Conservation (phyloP, 2,113 vertebrate genomes). For the Syrrhaptes paradoxus region DNA sequence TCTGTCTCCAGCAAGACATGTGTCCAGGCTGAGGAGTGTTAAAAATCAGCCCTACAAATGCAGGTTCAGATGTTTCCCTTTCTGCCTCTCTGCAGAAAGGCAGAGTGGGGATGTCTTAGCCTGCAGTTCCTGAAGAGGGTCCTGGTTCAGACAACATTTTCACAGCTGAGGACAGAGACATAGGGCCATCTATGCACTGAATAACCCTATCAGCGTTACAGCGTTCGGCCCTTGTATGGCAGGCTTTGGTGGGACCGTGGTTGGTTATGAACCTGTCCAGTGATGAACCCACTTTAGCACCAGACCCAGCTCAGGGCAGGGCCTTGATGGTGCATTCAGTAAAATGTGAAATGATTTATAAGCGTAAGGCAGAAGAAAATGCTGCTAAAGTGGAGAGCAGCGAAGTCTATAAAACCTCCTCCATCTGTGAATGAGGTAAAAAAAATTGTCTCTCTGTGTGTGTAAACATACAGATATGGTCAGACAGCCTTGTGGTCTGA, state of each 20-base stretch:
- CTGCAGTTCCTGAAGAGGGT: background rate
- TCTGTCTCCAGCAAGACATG: background rate
- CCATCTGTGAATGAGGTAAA: background rate
- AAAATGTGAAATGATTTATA: background rate
- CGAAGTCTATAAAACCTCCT: background rate
- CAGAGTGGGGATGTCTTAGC: background rate
- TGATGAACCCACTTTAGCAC: background rate
- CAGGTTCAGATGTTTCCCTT: background rate
- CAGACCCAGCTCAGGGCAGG: background rate
- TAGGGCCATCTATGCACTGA: background rate
- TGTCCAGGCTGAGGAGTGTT: rapidly evolving
- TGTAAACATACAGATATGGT: background rate
- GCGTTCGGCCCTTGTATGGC: rapidly evolving
- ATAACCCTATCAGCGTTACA: background rate
- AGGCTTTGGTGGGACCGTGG: background rate
- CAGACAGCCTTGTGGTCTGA: background rate
- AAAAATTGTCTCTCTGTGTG: background rate
- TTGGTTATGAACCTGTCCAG: background rate
- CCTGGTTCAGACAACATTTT: background rate
- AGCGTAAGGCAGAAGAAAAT: background rate
- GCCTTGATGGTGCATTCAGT: background rate
- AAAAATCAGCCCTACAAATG: background rate
- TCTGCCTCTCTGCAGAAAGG: background rate
- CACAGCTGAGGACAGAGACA: background rate
- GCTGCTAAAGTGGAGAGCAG: background rate